Base-by-base conservation (phyloP, 2,888 invertebrate species). In the Coleophora flavipennella region DNA sequence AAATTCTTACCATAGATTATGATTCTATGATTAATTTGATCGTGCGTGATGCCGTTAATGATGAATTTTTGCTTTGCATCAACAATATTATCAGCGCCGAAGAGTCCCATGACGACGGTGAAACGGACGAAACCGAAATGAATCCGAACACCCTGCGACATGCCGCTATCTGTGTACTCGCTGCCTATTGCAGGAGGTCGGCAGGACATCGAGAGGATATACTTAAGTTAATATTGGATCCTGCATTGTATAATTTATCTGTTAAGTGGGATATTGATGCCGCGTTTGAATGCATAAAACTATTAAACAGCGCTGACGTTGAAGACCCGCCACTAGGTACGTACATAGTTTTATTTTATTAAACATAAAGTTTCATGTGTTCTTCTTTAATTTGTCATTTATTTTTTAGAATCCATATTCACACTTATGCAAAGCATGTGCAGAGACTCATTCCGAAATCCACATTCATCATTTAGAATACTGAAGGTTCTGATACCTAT, bases 371-470 rank as follows among this genome's bases (percentile, higher is more conserved):
- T n/a, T n/a, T n/a, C n/a, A n/a, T n/a, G n/a, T n/a, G n/a, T n/a
- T n/a, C n/a, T n/a, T n/a, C n/a, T n/a, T n/a, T n/a, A n/a, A n/a
- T n/a, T n/a, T n/a, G n/a, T n/a, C n/a, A n/a, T n/a, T n/a, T n/a
- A n/a, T 39, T 50, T 40, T 68, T 67, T 33, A 84, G 85, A 68
- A 43, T 52, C 57, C 35, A 57, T 76, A 36, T 79, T 84, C 46
- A 49, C 53, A 6, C 50, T 84, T 1, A 67, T 85, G 67, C 74
- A 76, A 50, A 53, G 51, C 27, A 70, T 85, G 59, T 84, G 84
- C 46, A 70, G 63, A 47, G 64, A 67, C 43, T 49, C 78, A 41
- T 85, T 76, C 43, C 64, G 74, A 45, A 64, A 75, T 46, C 59
- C 79, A 8, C 60, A 68, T 48, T 70, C 67, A 3, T 72, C 78